Evolutionary conservation across 2,113 vertebrate species (phyloP), one percentile per base, ranked within the genome.

Genomic region (Cebus imitator): DNA sequence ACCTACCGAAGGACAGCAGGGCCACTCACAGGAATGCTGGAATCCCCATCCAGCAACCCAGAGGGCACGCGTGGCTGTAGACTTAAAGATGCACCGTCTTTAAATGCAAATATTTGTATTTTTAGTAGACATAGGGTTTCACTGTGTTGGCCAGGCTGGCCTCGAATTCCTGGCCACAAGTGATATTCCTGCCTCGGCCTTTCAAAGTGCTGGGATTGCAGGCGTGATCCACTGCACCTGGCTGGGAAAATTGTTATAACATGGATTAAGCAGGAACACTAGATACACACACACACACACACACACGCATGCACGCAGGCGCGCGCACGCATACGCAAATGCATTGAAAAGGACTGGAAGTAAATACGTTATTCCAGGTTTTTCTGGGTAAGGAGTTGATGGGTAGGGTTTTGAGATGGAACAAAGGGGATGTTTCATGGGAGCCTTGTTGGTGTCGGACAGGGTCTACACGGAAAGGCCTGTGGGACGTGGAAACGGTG

Each of bases 401-500:
- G 8, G 16, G 35, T 45, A 2, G n/a, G 66, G 6, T 86, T 86
- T 78, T 72, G 45, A 68, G 27, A 37, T 40, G 5, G 58, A 86
- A 35, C 30, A 18, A 66, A 64, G 52, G 6, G 43, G 37, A 21
- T n/a, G 70, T 43, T 85, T 91, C 45, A 43, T 23, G 50, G 66
- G 8, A 84, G 17, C 13, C 2, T 35, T 37, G 25, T n/a, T 79
- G 72, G 43, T 37, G 30, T 66, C 9, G 1, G 10, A 5, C 1
- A 3, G 32, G 37, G 30, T 43, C 4, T 30, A 6, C n/a, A 20
- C 13, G n/a, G 23, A 37, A 37, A 3, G 3, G 10, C 66, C 20
- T 64, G 12, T 0, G 6, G 21, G 1, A 18, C 0, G 6, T 11
- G 17, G 52, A 8, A 32, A 18, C 30, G 2, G 14, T 2, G 55